Percentiles rank a stretch among this genome's conserved stretches.
Conservation (phyloP, 2,888 invertebrate genomes). For the Octodonta nipae region DNA sequence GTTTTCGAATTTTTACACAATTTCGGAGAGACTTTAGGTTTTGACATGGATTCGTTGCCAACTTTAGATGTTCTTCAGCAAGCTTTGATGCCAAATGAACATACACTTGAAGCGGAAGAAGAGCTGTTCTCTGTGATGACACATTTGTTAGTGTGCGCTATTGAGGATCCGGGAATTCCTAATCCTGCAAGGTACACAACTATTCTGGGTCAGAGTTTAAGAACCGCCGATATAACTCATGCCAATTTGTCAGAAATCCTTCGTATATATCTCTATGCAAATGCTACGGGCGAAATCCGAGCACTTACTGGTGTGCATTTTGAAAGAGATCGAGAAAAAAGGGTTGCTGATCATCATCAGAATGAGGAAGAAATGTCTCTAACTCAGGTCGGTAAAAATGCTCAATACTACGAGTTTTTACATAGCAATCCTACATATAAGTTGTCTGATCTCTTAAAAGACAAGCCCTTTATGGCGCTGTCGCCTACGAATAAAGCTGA, state of each 20-base stretch:
- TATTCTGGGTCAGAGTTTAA: constrained; percentile 75
- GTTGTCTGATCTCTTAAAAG: constrained; percentile 64
- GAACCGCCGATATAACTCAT: constrained; percentile 80
- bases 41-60: constrained; percentile 79
- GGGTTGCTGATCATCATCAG: constrained; percentile 73
- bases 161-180: constrained; percentile 86
- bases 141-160: constrained; percentile 79
- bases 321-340: constrained; percentile 66
- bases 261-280: constrained; percentile 79
- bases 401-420: constrained; percentile 63
- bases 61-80: constrained; percentile 75
- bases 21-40: constrained; percentile 87
- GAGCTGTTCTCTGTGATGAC: constrained; percentile 79
- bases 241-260: constrained; percentile 84
- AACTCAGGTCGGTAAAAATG: constrained; percentile 59
- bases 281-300: constrained; percentile 76
- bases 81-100: constrained; percentile 57
- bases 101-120: constrained; percentile 68
- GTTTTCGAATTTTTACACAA: constrained; percentile 94
- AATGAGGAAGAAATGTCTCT: constrained; percentile 53
- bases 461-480: constrained; percentile 74
- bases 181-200: constrained; percentile 83
- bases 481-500: constrained; percentile 76
- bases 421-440: constrained; percentile 68
- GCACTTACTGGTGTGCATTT: constrained; percentile 67